phyloP scores from a whole-genome alignment of 2,888 invertebrate species.

The Zaprionus lineosus region DNA sequence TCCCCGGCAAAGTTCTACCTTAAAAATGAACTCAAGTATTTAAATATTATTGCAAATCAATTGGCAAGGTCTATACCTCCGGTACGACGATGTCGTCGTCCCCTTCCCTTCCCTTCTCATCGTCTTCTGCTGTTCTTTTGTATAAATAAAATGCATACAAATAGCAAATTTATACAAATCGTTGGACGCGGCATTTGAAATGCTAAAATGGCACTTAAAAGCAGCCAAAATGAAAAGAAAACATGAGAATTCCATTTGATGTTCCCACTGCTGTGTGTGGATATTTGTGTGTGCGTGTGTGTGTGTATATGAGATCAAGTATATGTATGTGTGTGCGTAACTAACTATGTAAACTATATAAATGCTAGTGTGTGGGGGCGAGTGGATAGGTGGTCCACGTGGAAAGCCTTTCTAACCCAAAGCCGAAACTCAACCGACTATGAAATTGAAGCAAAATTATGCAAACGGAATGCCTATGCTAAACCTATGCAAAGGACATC shows the following conservation, averaged over 20 bases:
- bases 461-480: slow-evolving; percentile 59
- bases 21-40: slow-evolving; percentile 67
- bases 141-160: slow-evolving; percentile 77
- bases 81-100: too few relatives aligned
- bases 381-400: slow-evolving; percentile 44
- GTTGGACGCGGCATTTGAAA: slow-evolving; percentile 67
- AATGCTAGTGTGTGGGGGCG: slow-evolving; percentile 19
- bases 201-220: slow-evolving; percentile 80
- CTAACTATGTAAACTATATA: slow-evolving; percentile 75
- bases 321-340: slow-evolving; percentile 12
- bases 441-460: slow-evolving; percentile 82
- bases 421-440: slow-evolving; percentile 75
- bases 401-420: slow-evolving; percentile 67
- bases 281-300: too few relatives aligned
- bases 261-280: too few relatives aligned
- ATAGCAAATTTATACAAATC: slow-evolving; percentile 80
- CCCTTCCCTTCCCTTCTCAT: neutral
- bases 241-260: slow-evolving; percentile 80
- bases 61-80: slow-evolving; percentile 49
- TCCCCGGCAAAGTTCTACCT: slow-evolving; percentile 27
- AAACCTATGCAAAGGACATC: slow-evolving; percentile 78
- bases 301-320: neutral
- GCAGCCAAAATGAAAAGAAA: slow-evolving; percentile 81
- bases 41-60: slow-evolving; percentile 81
- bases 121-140: slow-evolving; percentile 12